Percentiles rank a stretch among this genome's conserved stretches.
Evolutionary conservation across 2,797 vertebrate species (phyloP).

Genomic region (Anolis apletophallus): DNA sequence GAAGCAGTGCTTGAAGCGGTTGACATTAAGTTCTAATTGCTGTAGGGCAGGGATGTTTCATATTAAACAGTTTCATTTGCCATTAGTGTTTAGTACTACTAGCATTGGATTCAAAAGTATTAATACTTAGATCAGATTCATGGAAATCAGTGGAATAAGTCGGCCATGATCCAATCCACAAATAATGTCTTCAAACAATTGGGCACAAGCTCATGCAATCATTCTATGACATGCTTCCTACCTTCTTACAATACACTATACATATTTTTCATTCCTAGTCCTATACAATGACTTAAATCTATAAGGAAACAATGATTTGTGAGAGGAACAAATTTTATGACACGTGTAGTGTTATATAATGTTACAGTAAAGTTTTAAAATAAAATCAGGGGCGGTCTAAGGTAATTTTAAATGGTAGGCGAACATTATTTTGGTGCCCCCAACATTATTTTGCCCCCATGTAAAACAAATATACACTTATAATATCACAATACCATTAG

Average conservation of each 20-base stretch:
- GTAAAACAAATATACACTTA: too few relatives aligned
- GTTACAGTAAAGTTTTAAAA: background rate
- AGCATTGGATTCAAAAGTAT: background rate
- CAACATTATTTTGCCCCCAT: too few relatives aligned
- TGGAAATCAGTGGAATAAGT: background rate
- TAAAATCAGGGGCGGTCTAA: too few relatives aligned
- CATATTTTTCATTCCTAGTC: background rate
- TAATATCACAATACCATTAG: too few relatives aligned
- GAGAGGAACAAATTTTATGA: background rate
- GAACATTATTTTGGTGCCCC: too few relatives aligned
- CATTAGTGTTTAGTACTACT: background rate
- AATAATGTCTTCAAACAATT: conserved; percentile 26
- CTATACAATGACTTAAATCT: background rate
- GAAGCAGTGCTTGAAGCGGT: background rate
- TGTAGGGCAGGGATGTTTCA: conserved; percentile 2
- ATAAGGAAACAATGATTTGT: background rate
- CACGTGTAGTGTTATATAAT: background rate
- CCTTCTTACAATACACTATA: conserved; percentile 9
- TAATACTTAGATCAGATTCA: background rate
- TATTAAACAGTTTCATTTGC: conserved; percentile 12
- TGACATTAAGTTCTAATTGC: conserved; percentile 16
- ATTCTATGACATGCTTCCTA: conserved; percentile 1
- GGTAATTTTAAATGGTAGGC: too few relatives aligned
- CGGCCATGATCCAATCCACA: background rate
- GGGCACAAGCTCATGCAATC: background rate